Conservation (phyloP, 2,797 vertebrate species). For the Pristis pectinata region DNA sequence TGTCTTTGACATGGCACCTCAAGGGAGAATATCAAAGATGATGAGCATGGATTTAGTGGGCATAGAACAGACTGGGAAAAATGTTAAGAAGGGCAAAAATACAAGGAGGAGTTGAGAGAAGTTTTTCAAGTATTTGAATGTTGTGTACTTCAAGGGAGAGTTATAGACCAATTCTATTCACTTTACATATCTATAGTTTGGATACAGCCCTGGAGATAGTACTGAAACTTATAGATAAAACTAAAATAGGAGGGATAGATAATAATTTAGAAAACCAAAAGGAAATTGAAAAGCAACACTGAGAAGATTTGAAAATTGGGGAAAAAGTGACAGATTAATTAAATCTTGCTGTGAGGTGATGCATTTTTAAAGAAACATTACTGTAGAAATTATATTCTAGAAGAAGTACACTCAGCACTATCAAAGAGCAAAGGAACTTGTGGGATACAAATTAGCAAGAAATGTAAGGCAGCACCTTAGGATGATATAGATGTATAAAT, state of each 20-base stretch:
- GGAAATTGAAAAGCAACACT: neutral
- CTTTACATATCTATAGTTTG: neutral
- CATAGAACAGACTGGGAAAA: neutral
- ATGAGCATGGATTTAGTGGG: neutral
- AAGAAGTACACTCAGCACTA: neutral
- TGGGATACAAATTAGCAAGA: neutral
- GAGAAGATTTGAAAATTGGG: neutral
- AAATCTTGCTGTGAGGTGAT: neutral
- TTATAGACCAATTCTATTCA: neutral
- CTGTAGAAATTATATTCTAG: neutral
- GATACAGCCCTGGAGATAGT: neutral
- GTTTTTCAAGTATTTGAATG: neutral
- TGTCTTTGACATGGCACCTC: neutral
- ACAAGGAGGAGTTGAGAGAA: neutral
- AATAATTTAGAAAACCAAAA: constrained; percentile 1
- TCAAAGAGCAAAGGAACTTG: neutral
- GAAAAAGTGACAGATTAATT: neutral
- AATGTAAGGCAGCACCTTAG: neutral
- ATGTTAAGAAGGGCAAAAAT: neutral
- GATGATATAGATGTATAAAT: neutral
- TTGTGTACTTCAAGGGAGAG: neutral
- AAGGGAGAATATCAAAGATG: neutral
- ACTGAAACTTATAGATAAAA: neutral
- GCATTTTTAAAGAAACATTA: neutral
- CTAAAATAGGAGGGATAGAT: neutral